These are phyloP conservation scores for Rhinichthys klamathensis DNA, from an alignment of 2,113 vertebrate genomes.

Conservation along the genomic window DNA sequence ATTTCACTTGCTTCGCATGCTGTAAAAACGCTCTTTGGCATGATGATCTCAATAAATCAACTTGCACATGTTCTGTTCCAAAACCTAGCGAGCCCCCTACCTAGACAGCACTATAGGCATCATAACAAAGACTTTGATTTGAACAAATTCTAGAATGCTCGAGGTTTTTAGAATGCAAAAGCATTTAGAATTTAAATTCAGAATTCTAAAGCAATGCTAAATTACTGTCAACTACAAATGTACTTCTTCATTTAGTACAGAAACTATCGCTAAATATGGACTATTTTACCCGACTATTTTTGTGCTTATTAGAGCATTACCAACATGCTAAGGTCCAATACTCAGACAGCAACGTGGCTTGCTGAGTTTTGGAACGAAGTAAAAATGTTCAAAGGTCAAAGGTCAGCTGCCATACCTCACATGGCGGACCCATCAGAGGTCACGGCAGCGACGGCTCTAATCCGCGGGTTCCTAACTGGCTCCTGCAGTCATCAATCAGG, in stretches of 20 bases:
- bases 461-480: constrained; percentile 1
- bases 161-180: neutral
- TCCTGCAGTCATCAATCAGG: neutral
- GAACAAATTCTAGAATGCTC: neutral
- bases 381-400: constrained; percentile 33
- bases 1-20: constrained; percentile 22
- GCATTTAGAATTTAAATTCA: neutral
- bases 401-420: constrained; percentile 29
- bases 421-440: constrained; percentile 37
- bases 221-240: neutral
- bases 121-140: neutral
- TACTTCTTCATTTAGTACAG: neutral
- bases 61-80: neutral
- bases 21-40: neutral
- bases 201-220: neutral
- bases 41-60: neutral
- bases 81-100: neutral
- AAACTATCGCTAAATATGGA: neutral
- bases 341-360: neutral
- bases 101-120: neutral
- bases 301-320: neutral
- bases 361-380: neutral
- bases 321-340: neutral
- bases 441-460: constrained; percentile 28
- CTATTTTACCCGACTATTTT: neutral